Evolutionary conservation across 2,797 vertebrate species (phyloP), one percentile per base, ranked within the genome.

Genomic region (Odontamblyopus lacepedii): DNA sequence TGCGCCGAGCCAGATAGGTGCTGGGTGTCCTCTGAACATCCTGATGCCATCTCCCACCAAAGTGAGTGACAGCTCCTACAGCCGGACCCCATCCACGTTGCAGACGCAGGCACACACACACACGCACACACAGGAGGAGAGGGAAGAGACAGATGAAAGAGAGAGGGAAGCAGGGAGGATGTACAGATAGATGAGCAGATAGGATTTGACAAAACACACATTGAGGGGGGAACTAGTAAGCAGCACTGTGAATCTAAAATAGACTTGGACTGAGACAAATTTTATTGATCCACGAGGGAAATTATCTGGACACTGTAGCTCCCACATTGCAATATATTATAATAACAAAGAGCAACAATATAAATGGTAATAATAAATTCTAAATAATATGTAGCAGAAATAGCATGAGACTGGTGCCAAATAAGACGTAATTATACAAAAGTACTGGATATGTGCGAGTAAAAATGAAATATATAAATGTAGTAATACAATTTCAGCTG

Each of bases 51-150:
- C 90, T 91, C 91, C 83, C 89, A 82, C 74, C 78, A 82, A 85
- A 68, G 88, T 94, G 94, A 96, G 88, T 95, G 95, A 91, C 91
- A 90, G 90, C 83, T 85, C 79, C 83, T 85, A 91, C 90, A 89
- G 89, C 83, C 83, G 86, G 86, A 80, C 72, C 88, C 84, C 87
- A 85, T 91, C 87, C 82, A 85, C 81, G 81, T 76, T 76, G 71
- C 91, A 93, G 92, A 87, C 90, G 89, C 88, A 79, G 76, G 85
- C 90, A 88, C 85, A 84, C 80, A 30, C 2, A 44, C 90, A 88
- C 85, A 84, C 78, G 27, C 78, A 78, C 75, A 32, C 78, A 79
- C 75, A 69, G 67, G 74, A 80, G 69, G 73, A 63, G 65, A 63
- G 51, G 67, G 71, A 70, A 68, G 72, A 35, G 73, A 38, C 35